Evolutionary conservation across 2,888 invertebrate genomes (phyloP).

Genomic region (Polyommatus icarus): DNA sequence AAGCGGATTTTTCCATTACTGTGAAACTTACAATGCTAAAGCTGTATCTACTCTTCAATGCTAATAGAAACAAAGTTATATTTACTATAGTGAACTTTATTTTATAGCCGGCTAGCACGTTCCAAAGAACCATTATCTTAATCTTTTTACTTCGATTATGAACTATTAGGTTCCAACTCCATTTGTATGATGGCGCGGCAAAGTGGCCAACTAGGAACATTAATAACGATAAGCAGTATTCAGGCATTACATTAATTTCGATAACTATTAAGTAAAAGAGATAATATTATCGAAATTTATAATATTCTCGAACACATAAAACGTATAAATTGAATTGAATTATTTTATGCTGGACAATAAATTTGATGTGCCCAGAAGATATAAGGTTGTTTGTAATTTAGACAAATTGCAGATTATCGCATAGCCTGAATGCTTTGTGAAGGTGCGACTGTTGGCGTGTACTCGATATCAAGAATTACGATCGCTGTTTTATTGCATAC

Average conservation of each 20-base stretch:
- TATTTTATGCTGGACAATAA: slow-evolving; percentile 36
- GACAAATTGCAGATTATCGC: slow-evolving; percentile 14
- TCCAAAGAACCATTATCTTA: not conserved
- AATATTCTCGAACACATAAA: slow-evolving; percentile 15
- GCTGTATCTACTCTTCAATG: too few relatives aligned
- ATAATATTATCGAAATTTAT: slow-evolving; percentile 27
- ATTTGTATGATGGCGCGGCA: not conserved
- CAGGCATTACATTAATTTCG: slow-evolving; percentile 24
- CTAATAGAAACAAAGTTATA: too few relatives aligned
- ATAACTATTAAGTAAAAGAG: slow-evolving; percentile 16
- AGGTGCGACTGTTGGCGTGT: not conserved
- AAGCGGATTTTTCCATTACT: too few relatives aligned
- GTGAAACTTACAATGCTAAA: too few relatives aligned
- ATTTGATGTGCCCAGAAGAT: slow-evolving; percentile 38
- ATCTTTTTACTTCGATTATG: slow-evolving; percentile 6
- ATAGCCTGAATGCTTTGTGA: not conserved
- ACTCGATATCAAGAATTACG: not conserved
- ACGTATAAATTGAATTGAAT: slow-evolving; percentile 31
- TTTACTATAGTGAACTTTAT: too few relatives aligned
- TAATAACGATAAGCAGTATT: not conserved
- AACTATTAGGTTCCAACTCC: not conserved
- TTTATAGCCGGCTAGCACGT: not conserved
- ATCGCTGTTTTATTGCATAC: not conserved
- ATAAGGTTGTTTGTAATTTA: slow-evolving; percentile 15
- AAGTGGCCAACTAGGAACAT: not conserved